A percentile compares a stretch with the other conserved stretches of the same genome.
phyloP scores from a whole-genome alignment of 2,888 invertebrate species.

The Acronicta psi region DNA sequence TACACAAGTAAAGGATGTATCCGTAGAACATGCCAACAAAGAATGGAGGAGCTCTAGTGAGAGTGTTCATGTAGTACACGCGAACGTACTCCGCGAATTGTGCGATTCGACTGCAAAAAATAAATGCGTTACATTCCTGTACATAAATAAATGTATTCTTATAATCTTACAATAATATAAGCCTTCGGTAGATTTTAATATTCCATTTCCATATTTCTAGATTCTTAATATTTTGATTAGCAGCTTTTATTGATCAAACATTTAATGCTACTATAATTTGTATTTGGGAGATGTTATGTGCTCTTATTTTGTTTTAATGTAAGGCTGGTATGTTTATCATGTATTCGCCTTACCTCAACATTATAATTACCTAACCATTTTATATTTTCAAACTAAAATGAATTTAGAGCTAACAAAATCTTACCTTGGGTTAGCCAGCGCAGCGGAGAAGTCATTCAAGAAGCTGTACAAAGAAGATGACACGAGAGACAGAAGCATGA shows the following conservation, averaged over 20 bases:
- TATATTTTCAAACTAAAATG: neutral
- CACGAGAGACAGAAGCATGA: constrained; percentile 61
- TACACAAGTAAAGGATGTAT: constrained; percentile 67
- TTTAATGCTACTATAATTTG: too few relatives aligned
- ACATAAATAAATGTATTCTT: too few relatives aligned
- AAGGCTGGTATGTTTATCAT: too few relatives aligned
- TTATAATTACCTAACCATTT: too few relatives aligned
- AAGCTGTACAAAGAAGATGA: constrained; percentile 69
- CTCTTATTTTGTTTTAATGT: too few relatives aligned
- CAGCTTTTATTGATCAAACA: too few relatives aligned
- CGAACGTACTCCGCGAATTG: constrained; percentile 55
- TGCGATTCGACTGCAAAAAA: constrained; percentile 57
- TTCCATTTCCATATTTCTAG: too few relatives aligned
- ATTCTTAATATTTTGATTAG: too few relatives aligned
- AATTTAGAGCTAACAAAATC: constrained; percentile 25
- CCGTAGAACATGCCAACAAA: constrained; percentile 74
- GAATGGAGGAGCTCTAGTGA: constrained; percentile 73
- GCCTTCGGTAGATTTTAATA: too few relatives aligned
- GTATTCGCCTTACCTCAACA: neutral
- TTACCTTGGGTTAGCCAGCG: constrained; percentile 76
- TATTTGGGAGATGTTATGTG: too few relatives aligned
- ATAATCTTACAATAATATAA: too few relatives aligned
- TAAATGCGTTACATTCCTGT: too few relatives aligned
- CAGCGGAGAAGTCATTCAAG: constrained; percentile 70
- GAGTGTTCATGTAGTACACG: constrained; percentile 71